phyloP scores from a whole-genome alignment of 2,888 invertebrate species.

The Eulithis prunata region DNA sequence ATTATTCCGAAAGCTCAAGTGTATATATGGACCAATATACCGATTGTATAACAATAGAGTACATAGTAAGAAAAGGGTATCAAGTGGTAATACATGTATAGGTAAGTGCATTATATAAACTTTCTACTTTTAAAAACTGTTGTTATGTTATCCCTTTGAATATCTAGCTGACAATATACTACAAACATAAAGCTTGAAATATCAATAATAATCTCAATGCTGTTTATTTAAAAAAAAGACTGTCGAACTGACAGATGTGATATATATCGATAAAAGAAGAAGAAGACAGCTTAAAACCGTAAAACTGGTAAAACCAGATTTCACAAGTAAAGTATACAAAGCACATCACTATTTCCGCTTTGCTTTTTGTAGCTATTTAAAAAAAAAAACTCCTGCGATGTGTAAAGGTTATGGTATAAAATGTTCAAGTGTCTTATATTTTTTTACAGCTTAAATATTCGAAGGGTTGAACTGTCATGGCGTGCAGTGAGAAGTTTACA shows the following conservation, averaged over 20 bases:
- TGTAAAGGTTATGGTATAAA: conserved; percentile 54
- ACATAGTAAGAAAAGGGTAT: conserved; percentile 32
- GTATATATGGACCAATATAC: conserved; percentile 75
- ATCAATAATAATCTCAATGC: background rate
- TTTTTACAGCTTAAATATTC: conserved; percentile 20
- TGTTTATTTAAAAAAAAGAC: no score
- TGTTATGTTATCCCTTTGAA: conserved; percentile 22
- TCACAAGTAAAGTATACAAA: background rate
- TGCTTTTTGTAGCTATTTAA: conserved; percentile 56
- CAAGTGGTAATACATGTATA: conserved; percentile 24
- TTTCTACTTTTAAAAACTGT: conserved; percentile 17
- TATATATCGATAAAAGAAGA: no score
- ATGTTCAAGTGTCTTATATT: background rate
- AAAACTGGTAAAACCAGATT: conserved; percentile 10
- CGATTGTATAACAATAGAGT: conserved; percentile 51
- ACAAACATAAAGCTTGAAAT: conserved; percentile 3
- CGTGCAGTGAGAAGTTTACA: conserved; percentile 52
- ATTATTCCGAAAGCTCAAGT: conserved; percentile 78
- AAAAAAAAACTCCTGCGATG: conserved; percentile 47
- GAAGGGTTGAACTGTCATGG: conserved; percentile 60
- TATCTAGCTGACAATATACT: conserved; percentile 20
- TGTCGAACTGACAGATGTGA: no score
- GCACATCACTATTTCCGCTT: conserved; percentile 36
- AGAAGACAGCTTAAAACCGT: no score
- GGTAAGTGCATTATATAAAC: conserved; percentile 16